These are phyloP conservation scores for Euclidia mi DNA, from an alignment of 2,888 invertebrate genomes.

Conservation along the genomic window DNA sequence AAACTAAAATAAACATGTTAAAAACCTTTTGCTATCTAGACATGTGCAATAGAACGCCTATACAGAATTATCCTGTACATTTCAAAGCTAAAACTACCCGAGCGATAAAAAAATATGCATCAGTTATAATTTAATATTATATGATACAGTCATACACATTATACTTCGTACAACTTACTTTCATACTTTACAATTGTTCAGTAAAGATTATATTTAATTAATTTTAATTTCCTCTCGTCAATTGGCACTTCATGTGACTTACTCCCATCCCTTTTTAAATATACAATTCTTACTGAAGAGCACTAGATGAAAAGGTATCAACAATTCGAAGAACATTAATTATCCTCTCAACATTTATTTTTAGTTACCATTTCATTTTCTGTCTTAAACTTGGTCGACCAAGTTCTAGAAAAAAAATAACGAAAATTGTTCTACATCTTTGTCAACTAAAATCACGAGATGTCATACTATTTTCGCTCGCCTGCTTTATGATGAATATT, in stretches of 20 bases:
- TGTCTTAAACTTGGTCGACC: not conserved
- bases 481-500: no score
- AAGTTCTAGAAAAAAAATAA: no score
- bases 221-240: no score
- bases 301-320: no score
- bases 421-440: no score
- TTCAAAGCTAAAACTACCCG: slow-evolving; percentile 50
- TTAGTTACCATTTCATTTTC: no score
- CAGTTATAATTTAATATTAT: slow-evolving; percentile 46
- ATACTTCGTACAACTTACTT: slow-evolving; percentile 41
- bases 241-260: not conserved
- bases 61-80: slow-evolving; percentile 24
- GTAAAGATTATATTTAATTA: not conserved
- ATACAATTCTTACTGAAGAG: not conserved
- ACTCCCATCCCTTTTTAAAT: no score
- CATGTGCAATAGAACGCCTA: slow-evolving; percentile 33
- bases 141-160: slow-evolving; percentile 52
- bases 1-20: not conserved
- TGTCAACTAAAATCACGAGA: no score
- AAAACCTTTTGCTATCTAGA: not conserved
- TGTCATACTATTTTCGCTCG: no score
- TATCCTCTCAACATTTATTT: no score
- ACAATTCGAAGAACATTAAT: no score
- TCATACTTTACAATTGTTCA: slow-evolving; percentile 40
- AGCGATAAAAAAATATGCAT: slow-evolving; percentile 69